A percentile compares a stretch with the other conserved stretches of the same genome.
phyloP scores from a whole-genome alignment of 2,888 invertebrate genomes.

The Epistrophe grossulariae region DNA sequence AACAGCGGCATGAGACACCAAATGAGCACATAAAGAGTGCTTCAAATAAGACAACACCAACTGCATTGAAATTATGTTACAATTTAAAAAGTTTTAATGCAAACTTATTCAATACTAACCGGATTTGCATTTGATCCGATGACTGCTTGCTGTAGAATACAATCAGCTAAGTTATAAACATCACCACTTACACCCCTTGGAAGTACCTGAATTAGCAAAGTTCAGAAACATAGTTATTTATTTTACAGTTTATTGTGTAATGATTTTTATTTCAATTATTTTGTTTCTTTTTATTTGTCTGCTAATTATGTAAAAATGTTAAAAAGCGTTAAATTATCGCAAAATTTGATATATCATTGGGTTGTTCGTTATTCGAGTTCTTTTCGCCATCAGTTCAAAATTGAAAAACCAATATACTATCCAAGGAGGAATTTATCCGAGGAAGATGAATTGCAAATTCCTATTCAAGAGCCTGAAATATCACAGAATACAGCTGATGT shows the following conservation, averaged over 20 bases:
- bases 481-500: background rate
- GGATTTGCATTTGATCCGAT: slow-evolving; percentile 96
- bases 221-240: background rate
- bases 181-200: slow-evolving; percentile 96
- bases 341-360: slow-evolving; percentile 15
- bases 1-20: slow-evolving; percentile 96
- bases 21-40: slow-evolving; percentile 94
- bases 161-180: slow-evolving; percentile 96
- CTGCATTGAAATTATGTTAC: slow-evolving; percentile 81
- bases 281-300: slow-evolving; percentile 50
- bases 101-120: slow-evolving; percentile 77
- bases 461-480: background rate
- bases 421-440: slow-evolving; percentile 71
- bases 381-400: slow-evolving; percentile 79
- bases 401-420: slow-evolving; percentile 78
- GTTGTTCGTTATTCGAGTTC: slow-evolving; percentile 21
- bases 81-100: background rate
- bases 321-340: slow-evolving; percentile 73
- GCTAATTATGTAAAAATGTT: slow-evolving; percentile 74
- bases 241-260: background rate
- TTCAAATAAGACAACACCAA: slow-evolving; percentile 95
- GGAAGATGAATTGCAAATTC: slow-evolving; percentile 10
- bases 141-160: slow-evolving; percentile 96
- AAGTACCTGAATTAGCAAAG: slow-evolving; percentile 85
- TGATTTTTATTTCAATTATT: slow-evolving; percentile 49